Conservation (phyloP, 2,888 invertebrate genomes). For the Holacanthella duospinosa region DNA sequence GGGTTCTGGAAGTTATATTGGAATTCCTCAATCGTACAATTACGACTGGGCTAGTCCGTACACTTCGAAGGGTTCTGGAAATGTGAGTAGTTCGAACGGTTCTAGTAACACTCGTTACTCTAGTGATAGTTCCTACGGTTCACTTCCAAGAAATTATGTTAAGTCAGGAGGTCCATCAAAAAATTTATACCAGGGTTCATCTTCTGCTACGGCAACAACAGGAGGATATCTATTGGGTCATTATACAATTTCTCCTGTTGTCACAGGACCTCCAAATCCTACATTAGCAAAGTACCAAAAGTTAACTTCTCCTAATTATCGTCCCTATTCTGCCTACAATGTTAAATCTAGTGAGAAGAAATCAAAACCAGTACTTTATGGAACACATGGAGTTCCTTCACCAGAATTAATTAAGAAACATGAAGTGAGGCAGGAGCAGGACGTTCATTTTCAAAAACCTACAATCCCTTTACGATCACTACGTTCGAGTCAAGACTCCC, state of each 20-base stretch:
- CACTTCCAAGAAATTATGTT: slow-evolving; percentile 15
- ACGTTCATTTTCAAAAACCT: neutral
- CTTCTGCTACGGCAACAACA: slow-evolving; percentile 15
- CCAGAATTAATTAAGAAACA: slow-evolving; percentile 11
- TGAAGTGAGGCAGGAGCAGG: slow-evolving; percentile 4
- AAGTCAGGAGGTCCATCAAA: neutral
- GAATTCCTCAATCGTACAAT: neutral
- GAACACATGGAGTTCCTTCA: slow-evolving; percentile 8
- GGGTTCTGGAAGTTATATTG: slow-evolving; percentile 7
- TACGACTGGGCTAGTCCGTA: slow-evolving; percentile 11
- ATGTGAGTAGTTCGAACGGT: neutral
- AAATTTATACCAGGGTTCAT: slow-evolving; percentile 2
- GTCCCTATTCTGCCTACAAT: neutral
- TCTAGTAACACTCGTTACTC: neutral
- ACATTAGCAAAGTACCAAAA: slow-evolving; percentile 6
- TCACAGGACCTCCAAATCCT: slow-evolving; percentile 8
- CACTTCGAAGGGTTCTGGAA: neutral
- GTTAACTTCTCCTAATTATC: neutral
- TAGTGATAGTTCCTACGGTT: slow-evolving; percentile 12
- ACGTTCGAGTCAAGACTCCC: neutral
- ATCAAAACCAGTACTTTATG: neutral
- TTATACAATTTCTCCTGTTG: slow-evolving; percentile 16
- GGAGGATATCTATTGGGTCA: slow-evolving; percentile 23
- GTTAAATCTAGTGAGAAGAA: neutral
- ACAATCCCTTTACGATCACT: neutral